Conservation (phyloP, 2,888 invertebrate species). For the Cheilosia variabilis region DNA sequence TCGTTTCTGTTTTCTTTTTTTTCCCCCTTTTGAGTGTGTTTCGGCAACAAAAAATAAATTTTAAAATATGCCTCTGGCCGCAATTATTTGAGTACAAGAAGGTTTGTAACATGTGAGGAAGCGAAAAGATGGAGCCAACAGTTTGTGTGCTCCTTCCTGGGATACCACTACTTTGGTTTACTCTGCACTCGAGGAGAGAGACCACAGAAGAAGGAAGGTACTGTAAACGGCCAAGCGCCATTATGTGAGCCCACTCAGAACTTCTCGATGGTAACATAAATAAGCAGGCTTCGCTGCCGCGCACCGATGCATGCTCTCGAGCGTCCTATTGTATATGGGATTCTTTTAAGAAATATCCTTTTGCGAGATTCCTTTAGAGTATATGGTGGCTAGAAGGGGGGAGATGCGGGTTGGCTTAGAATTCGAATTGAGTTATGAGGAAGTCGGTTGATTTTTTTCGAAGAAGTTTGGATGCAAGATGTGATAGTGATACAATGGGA, state of each 20-base stretch:
- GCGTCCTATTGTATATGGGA: neutral
- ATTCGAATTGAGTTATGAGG: neutral
- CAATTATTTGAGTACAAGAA: slow-evolving; percentile 23
- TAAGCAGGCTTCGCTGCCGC: neutral
- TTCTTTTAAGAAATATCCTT: neutral
- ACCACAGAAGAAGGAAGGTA: neutral
- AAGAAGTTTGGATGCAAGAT: neutral
- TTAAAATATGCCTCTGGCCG: slow-evolving; percentile 42
- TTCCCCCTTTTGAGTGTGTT: neutral
- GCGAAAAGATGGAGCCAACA: slow-evolving; percentile 13
- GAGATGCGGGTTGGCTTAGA: neutral
- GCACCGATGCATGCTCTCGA: neutral
- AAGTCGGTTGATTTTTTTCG: neutral
- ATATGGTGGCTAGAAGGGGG: neutral
- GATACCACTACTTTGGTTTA: slow-evolving; percentile 5
- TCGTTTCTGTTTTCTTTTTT: neutral
- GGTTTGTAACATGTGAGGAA: neutral
- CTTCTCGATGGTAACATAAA: slow-evolving; percentile 2
- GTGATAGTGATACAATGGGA: neutral
- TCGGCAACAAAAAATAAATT: slow-evolving; percentile 26
- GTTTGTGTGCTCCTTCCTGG: neutral
- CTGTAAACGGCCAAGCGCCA: neutral
- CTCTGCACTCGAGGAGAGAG: neutral
- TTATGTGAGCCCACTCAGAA: neutral
- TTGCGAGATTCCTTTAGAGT: neutral